Percentiles rank a stretch among this genome's conserved stretches.
phyloP scores from a whole-genome alignment of 1,140 invertebrate genomes.

The Cryptotermes secundus region DNA sequence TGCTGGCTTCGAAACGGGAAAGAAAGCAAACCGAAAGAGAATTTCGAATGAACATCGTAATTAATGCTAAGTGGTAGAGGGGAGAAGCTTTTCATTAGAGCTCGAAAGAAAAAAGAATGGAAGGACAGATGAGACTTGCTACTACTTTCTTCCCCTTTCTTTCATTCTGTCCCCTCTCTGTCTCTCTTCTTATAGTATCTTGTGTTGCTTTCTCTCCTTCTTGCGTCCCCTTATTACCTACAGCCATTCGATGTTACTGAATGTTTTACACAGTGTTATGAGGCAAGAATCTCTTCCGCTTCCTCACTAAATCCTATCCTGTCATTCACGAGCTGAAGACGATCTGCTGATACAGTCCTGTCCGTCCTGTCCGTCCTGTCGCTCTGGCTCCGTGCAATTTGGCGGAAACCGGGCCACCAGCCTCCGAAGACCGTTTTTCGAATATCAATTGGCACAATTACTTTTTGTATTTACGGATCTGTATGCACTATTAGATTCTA shows the following conservation, averaged over 20 bases:
- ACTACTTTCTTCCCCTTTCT: neutral
- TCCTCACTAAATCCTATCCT: neutral
- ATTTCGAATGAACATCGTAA: constrained; percentile 38
- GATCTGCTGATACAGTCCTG: neutral
- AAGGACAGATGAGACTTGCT: neutral
- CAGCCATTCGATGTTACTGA: neutral
- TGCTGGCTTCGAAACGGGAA: neutral
- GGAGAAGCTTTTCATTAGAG: constrained; percentile 36
- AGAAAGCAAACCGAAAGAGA: constrained; percentile 32
- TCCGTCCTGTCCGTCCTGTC: no score
- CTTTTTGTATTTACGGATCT: no score
- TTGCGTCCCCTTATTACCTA: neutral
- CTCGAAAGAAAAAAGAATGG: constrained; percentile 24
- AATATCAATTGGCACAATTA: no score
- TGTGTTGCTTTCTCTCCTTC: neutral
- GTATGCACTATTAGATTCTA: no score
- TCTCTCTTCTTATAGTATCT: neutral
- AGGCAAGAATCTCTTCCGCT: neutral
- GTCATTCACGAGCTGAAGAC: neutral
- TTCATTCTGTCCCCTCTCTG: neutral
- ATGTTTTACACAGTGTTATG: neutral
- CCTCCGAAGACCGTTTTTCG: no score
- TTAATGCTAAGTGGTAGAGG: constrained; percentile 37
- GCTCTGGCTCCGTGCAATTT: neutral
- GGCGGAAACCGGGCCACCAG: no score